Evolutionary conservation across 2,888 invertebrate species (phyloP).

Genomic region (Holacanthella duospinosa): DNA sequence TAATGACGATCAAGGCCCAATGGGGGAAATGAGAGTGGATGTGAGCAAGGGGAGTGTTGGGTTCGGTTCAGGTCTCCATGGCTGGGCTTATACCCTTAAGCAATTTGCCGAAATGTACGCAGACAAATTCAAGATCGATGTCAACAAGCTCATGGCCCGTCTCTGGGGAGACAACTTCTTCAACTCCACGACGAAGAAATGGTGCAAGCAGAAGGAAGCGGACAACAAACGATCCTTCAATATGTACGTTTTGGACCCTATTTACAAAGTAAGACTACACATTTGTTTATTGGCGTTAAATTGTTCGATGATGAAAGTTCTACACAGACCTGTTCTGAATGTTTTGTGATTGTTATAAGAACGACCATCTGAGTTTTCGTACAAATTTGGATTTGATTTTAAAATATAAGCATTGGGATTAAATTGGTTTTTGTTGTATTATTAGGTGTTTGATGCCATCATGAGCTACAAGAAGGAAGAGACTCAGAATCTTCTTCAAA

Average conservation of each 20-base stretch:
- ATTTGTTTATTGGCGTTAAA: background rate
- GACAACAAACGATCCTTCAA: slow-evolving; percentile 96
- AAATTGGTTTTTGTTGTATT: background rate
- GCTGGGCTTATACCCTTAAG: slow-evolving; percentile 99
- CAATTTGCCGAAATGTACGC: slow-evolving; percentile 99
- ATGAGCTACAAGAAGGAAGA: slow-evolving; percentile 95
- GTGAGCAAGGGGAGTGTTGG: slow-evolving; percentile 98
- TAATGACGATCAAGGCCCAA: slow-evolving; percentile 92
- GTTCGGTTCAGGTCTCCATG: slow-evolving; percentile 98
- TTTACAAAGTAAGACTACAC: slow-evolving; percentile 68
- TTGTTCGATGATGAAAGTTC: slow-evolving; percentile 32
- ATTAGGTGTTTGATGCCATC: slow-evolving; percentile 44
- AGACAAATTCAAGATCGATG: slow-evolving; percentile 95
- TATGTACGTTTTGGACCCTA: slow-evolving; percentile 97
- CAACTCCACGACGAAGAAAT: slow-evolving; percentile 93
- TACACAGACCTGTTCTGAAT: slow-evolving; percentile 38
- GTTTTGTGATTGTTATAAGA: slow-evolving; percentile 26
- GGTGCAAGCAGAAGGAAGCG: slow-evolving; percentile 81
- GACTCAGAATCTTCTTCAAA: slow-evolving; percentile 71
- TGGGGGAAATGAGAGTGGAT: slow-evolving; percentile 97
- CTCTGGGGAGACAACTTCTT: slow-evolving; percentile 99
- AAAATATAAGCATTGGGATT: background rate
- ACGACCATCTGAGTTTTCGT: slow-evolving; percentile 34
- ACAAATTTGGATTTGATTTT: background rate
- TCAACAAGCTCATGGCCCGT: slow-evolving; percentile 90